phyloP scores from a whole-genome alignment of 2,797 vertebrate genomes.

The Sebastes dallii region DNA sequence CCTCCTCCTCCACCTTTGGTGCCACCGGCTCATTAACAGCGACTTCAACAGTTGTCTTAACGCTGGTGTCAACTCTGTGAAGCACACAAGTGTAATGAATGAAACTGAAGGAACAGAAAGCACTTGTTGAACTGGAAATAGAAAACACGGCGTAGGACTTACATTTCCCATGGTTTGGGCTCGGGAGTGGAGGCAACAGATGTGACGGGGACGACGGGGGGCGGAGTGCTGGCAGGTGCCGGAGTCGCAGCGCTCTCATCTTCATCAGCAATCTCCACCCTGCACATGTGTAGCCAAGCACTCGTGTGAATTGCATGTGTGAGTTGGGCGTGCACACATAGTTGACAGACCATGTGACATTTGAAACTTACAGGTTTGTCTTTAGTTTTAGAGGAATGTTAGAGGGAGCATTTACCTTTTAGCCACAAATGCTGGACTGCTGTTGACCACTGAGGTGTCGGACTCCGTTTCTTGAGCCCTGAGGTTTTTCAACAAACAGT shows the following conservation, averaged over 20 bases:
- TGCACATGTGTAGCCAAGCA: constrained; percentile 40
- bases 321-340: background rate
- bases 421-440: constrained; percentile 74
- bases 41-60: constrained; percentile 18
- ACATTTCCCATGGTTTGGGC: constrained; percentile 50
- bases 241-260: constrained; percentile 39
- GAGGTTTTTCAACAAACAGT: constrained; percentile 26
- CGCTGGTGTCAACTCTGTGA: constrained; percentile 50
- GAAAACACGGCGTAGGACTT: constrained; percentile 11
- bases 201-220: constrained; percentile 23
- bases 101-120: background rate
- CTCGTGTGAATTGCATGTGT: background rate
- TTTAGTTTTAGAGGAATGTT: background rate
- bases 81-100: constrained; percentile 25
- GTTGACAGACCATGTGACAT: background rate
- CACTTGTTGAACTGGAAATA: background rate
- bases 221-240: constrained; percentile 12
- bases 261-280: constrained; percentile 79
- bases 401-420: constrained; percentile 74
- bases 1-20: constrained; percentile 12
- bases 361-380: background rate
- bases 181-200: constrained; percentile 26
- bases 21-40: constrained; percentile 9
- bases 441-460: constrained; percentile 14
- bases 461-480: constrained; percentile 63